These are phyloP conservation scores for Periophthalmodon schlosseri DNA, from an alignment of 2,113 vertebrate species.

Conservation along the genomic window DNA sequence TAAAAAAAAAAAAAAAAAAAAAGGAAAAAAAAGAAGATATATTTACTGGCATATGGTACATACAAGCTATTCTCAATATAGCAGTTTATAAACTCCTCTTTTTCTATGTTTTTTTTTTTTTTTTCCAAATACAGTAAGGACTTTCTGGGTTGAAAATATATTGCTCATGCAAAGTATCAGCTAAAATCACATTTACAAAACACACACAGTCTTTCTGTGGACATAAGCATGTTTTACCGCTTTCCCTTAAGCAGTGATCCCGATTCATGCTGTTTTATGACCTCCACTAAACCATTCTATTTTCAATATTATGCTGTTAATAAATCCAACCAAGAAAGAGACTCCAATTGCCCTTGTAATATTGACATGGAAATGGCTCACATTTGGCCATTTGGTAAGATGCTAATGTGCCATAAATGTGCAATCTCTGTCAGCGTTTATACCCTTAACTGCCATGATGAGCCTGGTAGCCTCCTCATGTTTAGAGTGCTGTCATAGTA, in stretches of 20 bases:
- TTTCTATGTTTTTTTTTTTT: not conserved
- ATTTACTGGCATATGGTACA: too few relatives aligned
- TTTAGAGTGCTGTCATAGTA: conserved; percentile 70
- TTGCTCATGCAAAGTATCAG: not conserved
- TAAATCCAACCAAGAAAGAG: not conserved
- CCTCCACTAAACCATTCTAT: not conserved
- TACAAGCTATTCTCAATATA: too few relatives aligned
- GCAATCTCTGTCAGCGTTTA: conserved; percentile 53
- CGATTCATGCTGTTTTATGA: not conserved
- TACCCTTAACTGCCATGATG: conserved; percentile 59
- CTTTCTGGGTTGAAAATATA: not conserved
- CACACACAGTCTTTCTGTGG: not conserved
- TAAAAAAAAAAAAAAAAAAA: too few relatives aligned
- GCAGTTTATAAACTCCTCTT: not conserved
- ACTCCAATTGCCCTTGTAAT: not conserved
- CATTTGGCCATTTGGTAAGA: conserved; percentile 33
- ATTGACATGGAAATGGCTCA: conserved; percentile 7
- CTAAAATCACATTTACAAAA: not conserved
- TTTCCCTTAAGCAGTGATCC: not conserved
- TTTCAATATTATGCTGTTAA: not conserved
- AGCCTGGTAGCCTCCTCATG: conserved; percentile 68
- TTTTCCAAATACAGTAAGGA: too few relatives aligned
- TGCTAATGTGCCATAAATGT: conserved; percentile 47
- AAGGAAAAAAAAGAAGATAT: too few relatives aligned
- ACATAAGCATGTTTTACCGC: not conserved